Evolutionary conservation across 2,888 invertebrate genomes (phyloP), one percentile per base, ranked within the genome.

Genomic region (Sericinus montela): DNA sequence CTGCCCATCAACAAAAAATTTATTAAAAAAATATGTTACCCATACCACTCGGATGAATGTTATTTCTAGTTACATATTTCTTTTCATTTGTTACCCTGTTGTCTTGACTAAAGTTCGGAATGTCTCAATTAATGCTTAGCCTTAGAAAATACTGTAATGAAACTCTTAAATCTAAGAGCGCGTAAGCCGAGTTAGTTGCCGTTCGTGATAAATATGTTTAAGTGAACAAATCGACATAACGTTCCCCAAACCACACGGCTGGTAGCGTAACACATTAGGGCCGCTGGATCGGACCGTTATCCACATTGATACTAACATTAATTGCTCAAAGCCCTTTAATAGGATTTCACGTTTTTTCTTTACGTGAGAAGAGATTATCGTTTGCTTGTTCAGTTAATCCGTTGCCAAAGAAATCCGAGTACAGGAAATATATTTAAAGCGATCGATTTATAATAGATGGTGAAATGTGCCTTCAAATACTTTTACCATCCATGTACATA

Each of bases 51-150:
- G 19, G 5, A 3, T 3, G 19, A 29, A 45, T 56, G 55, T 61
- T 60, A 63, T 60, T 58, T 59, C 51, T 44, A 28, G 53, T 79
- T 72, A 83, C 76, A 78, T 75, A 84, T 82, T 58, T 59, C 47
- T 51, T 52, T 56, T 60, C 75, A 79, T 85, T 82, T 72, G 65
- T 85, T 72, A 68, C 56, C 52, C 48, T 72, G 65, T 63, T 70
- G 57, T 57, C 57, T 72, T 40, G 44, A 50, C 45, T 40, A 42
- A 75, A 76, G 77, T 81, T 75, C 62, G 69, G 72, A 85, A 87
- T 80, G 74, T 85, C 86, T 87, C 85, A 84, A 87, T 87, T 88
- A 86, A 75, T 76, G 78, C 84, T 84, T 88, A 77, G 87, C 87
- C 87, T 81, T 72, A 80, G 85, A 87, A 82, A 73, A 86, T 67